Base-by-base conservation (phyloP, 2,888 invertebrate species). In the Bimastos eiseni region DNA sequence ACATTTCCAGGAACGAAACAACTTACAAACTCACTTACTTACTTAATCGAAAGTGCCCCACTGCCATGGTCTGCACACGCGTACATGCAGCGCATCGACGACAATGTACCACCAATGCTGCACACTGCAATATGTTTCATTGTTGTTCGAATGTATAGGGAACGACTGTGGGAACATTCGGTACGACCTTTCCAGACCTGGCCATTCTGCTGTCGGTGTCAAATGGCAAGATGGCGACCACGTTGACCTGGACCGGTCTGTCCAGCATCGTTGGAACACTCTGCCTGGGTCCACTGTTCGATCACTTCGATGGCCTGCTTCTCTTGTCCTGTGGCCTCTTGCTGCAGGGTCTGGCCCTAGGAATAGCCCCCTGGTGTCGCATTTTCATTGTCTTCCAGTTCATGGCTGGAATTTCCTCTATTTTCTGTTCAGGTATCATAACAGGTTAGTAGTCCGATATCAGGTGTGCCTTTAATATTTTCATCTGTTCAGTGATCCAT, bases 191-290 rank as follows among this genome's bases (percentile, higher is more conserved):
- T 30, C 91, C 91, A 21, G 91, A 49, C 44, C 49, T 91, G 34
- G 90, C 70, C 33, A 19, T 41, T n/a, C 86, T 91, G 38, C 90
- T 83, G 3, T 83, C 70, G 19, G 83, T 38, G 24, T 38, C 91
- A 30, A 88, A 89, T 8, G 91, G 90, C n/a, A 34, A 91, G 37
- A 91, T 91, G 70, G 90, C 91, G 37, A 91, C 89, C 33, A 90
- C 90, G 15, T 19, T 91, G 41, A 83, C 90, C 70, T 91, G 91
- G 91, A 41, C 44, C 15, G 91, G 91, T 30, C 33, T 91, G 5
- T 30, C 17, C 33, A 89, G 83, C 70, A 49, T 91, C 89, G 33
- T 90, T 19, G 91, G 91, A 37, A 88, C 91, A 15, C 44, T 91
- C 21, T 30, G 88, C 24, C 21, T 91, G 36, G 91, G 91, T 19